Conservation (phyloP, 2,797 vertebrate genomes). For the Enoplosus armatus region DNA sequence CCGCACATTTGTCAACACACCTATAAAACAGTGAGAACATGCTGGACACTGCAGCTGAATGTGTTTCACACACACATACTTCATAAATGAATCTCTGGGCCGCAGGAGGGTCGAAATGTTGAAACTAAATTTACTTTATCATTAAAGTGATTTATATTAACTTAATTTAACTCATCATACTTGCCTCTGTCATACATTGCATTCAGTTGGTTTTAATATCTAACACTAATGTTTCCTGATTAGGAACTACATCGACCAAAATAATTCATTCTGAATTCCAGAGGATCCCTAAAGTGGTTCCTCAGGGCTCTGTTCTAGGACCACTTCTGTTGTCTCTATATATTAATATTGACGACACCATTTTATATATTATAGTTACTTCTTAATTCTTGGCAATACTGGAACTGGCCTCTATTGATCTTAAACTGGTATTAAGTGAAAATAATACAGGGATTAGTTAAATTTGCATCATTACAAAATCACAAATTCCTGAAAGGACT, state of each 20-base stretch:
- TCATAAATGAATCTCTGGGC: conserved; percentile 1
- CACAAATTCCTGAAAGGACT: background rate
- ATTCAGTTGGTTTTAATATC: background rate
- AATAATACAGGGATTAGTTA: background rate
- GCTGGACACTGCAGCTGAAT: background rate
- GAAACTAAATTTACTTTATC: background rate
- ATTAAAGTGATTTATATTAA: background rate
- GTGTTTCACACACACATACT: background rate
- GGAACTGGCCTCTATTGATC: background rate
- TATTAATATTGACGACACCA: background rate
- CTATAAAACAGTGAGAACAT: conserved; percentile 2
- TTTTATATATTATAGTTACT: background rate
- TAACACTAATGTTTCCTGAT: background rate
- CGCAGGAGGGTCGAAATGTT: no score
- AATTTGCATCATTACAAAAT: background rate
- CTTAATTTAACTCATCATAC: background rate
- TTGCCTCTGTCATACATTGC: background rate
- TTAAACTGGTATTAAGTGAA: background rate
- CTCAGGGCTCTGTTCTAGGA: background rate
- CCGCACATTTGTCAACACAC: conserved; percentile 44
- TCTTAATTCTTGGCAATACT: background rate
- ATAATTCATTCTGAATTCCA: background rate
- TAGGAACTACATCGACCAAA: background rate
- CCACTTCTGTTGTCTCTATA: background rate
- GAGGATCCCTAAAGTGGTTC: background rate